Evolutionary conservation across 1,140 invertebrate species (phyloP), one percentile per base, ranked within the genome.

Genomic region (Probaryconus sp.): DNA sequence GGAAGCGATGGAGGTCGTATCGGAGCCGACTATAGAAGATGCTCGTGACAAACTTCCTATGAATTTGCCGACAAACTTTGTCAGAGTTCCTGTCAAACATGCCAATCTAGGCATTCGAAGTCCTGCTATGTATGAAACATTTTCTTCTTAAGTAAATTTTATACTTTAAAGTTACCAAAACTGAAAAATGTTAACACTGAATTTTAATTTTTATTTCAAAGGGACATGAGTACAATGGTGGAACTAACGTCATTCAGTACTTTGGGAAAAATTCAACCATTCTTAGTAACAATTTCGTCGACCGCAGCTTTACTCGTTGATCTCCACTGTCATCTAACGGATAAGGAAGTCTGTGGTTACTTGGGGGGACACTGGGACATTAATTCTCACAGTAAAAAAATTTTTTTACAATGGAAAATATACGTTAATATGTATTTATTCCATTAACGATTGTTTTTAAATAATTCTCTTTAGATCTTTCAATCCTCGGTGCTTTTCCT

Each of bases 281-380:
- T 98, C 84, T 88, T 94, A 16, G 92, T 98, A 1, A 94, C 95
- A n/a, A 91, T 97, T 48, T 93, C 94, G 43, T 95, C 95, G 2
- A 97, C 96, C 82, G 94, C 95, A 9, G 91, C 95, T 51, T 87
- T 98, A 24, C 87, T 98, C 3, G 93, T 98, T 76, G 96, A 98
- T 88, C 94, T 98, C 69, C 97, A 99, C 82, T 96, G 95, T 83
- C 97, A 98, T 86, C 88, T 98, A 61, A 96, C 94, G 10, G 94
- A 93, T 71, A 94, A 93, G 73, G 96, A 98, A 90, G 94, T 98
- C 17, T 95, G 95, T 81, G 97, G 97, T 1, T 99, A 98, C 87
- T 86, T 98, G 14, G 97, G 94, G 47, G 97, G 97, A 14, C 93
- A 93, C 35, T 99, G 97, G 97, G 97, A 98, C 87, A 92, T 96